Percentiles rank a stretch among this genome's conserved stretches.
Evolutionary conservation across 2,113 vertebrate genomes (phyloP).

Genomic region (Amia ocellicauda): DNA sequence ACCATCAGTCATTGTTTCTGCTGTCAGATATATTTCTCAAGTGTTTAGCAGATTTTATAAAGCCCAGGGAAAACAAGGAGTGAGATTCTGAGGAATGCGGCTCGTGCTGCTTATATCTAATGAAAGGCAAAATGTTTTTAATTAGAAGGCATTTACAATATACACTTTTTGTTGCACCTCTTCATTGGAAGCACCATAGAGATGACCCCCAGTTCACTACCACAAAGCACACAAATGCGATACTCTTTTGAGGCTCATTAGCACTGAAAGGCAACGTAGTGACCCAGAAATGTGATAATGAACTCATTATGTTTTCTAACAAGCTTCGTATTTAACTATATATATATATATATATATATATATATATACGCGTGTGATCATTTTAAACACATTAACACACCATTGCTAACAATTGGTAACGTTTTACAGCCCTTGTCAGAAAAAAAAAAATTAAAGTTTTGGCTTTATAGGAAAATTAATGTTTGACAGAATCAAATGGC

Average conservation of each 20-base stretch:
- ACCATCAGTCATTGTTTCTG: too few relatives aligned
- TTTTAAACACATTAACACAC: background rate
- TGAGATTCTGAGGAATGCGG: background rate
- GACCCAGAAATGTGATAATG: background rate
- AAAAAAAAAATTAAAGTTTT: too few relatives aligned
- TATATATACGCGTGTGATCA: background rate
- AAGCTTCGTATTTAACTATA: background rate
- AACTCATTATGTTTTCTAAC: background rate
- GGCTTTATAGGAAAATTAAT: too few relatives aligned
- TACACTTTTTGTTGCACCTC: background rate
- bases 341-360: background rate
- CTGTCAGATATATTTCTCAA: too few relatives aligned
- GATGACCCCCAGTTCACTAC: background rate
- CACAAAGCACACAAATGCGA: background rate
- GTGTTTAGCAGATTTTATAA: too few relatives aligned
- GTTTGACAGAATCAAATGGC: too few relatives aligned
- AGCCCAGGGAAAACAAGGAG: too few relatives aligned
- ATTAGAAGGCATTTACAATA: too few relatives aligned
- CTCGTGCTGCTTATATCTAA: background rate
- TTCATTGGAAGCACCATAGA: background rate
- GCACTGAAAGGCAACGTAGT: background rate
- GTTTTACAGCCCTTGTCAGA: too few relatives aligned
- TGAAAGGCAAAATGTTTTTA: background rate
- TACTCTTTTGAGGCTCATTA: slow-evolving; percentile 1
- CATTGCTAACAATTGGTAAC: background rate